Percentiles rank a stretch among this genome's conserved stretches.
Conservation (phyloP, 2,113 vertebrate genomes). For the Furnarius figulus region DNA sequence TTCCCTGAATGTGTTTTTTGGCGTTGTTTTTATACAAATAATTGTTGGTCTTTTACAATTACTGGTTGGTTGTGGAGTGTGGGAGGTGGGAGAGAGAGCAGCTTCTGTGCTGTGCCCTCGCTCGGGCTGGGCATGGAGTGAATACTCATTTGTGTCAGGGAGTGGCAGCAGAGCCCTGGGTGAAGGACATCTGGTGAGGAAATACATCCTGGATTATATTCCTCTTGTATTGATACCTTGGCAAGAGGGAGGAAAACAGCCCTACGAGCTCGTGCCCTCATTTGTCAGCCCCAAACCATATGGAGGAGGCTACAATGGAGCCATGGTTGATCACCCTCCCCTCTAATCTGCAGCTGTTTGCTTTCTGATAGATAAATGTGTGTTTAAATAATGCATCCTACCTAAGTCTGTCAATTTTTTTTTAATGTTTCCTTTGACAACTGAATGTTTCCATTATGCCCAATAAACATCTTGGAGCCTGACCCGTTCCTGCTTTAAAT, state of each 20-base stretch:
- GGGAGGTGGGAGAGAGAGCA: too few species aligned
- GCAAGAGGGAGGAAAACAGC: neutral
- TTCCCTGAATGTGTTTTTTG: too few species aligned
- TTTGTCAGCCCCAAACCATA: neutral
- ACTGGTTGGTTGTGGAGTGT: too few species aligned
- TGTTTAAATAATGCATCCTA: neutral
- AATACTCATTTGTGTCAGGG: rapidly evolving
- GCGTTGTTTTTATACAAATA: too few species aligned
- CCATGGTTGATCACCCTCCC: neutral
- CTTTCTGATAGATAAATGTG: neutral
- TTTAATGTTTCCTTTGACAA: neutral
- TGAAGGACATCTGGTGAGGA: neutral
- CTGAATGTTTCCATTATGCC: neutral
- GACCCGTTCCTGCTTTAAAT: neutral
- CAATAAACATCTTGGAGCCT: neutral
- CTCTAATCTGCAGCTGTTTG: constrained; percentile 1
- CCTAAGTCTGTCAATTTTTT: neutral
- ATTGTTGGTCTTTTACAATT: too few species aligned
- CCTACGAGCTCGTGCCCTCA: neutral
- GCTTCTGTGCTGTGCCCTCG: too few species aligned
- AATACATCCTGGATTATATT: neutral
- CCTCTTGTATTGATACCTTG: neutral
- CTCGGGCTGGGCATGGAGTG: too few species aligned
- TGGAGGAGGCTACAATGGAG: neutral
- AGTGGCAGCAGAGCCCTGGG: neutral